Evolutionary conservation across 2,113 vertebrate species (phyloP), one percentile per base, ranked within the genome.

Genomic region (Phoxinus phoxinus): DNA sequence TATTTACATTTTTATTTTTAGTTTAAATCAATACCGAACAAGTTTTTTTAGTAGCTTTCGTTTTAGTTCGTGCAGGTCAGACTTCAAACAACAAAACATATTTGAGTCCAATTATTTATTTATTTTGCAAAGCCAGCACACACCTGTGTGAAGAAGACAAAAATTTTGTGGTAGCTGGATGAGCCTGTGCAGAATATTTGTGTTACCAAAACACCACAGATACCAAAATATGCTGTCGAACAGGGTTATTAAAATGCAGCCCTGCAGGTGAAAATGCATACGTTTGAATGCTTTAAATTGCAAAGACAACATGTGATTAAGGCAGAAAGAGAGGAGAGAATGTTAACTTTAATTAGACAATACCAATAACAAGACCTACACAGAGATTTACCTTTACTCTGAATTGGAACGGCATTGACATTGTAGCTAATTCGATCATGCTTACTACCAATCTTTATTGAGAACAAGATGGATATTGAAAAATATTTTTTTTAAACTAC

Each of bases 241-340:
- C 59, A 7, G 21, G 83, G 63, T 71, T 51, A 75, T 58, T 78
- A 85, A 59, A 63, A 74, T 88, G 82, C 85, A 61, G 44, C 90
- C 86, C 81, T 88, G 91, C 90, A 58, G 83, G 65, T 90, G 85
- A 91, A 90, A 87, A 63, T 65, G 58, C 37, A 58, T 32, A 46
- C 0, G 4, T 65, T 63, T 46, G 59, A 46, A 63, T 41, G n/a
- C 15, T 44, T 63, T 44, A 27, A 63, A 80, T 27, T 9, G 32
- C 12, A 11, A 63, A 46, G 37, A 10, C 10, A 35, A 12, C 19
- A 8, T 41, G 12, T 0, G 32, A n/a, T 27, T 2, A 80, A 44
- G 3, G 12, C 35, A 8, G 53, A 59, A 37, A 61, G 35, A 5
- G 11, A 37, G 19, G 4, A 25, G 2, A 59, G 76, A 59, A 37